A percentile compares a stretch with the other conserved stretches of the same genome.
Evolutionary conservation across 2,113 vertebrate genomes (phyloP).

Genomic region (Ia io): DNA sequence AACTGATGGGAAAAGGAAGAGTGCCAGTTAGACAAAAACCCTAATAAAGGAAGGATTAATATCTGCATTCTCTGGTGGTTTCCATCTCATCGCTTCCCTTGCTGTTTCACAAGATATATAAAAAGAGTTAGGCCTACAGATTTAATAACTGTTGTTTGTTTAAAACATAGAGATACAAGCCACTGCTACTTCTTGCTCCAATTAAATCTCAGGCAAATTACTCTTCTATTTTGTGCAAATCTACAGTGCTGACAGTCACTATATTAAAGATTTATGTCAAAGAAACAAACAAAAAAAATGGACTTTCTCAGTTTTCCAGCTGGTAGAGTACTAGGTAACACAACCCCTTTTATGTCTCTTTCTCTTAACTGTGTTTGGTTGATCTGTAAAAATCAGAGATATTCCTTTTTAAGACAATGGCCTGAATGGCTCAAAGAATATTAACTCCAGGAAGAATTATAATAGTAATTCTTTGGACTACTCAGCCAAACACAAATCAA

Average conservation of each 20-base stretch:
- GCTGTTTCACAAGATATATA: constrained; percentile 2
- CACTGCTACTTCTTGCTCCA: not conserved
- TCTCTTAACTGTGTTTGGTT: not conserved
- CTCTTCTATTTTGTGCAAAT: not conserved
- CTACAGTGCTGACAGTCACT: not conserved
- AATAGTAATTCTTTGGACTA: constrained; percentile 48
- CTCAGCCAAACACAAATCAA: constrained; percentile 68
- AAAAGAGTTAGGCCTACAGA: not conserved
- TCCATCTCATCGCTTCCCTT: not conserved
- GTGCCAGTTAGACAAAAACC: constrained; percentile 36
- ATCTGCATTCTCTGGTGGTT: not conserved
- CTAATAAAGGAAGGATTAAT: constrained; percentile 50
- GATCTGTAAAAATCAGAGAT: constrained; percentile 29
- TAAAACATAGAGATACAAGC: not conserved
- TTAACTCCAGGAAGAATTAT: constrained; percentile 42
- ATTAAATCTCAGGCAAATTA: not conserved
- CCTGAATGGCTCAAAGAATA: not conserved
- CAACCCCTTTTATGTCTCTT: not conserved
- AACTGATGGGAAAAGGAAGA: not conserved
- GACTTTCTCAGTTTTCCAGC: not conserved
- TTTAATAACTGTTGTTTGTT: constrained; percentile 45
- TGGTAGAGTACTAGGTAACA: not conserved
- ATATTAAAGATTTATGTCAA: not conserved
- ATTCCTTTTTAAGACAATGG: constrained; percentile 26
- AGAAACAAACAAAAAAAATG: constrained; percentile 5